Conservation (phyloP, 2,113 vertebrate species). For the Odocoileus virginianus region DNA sequence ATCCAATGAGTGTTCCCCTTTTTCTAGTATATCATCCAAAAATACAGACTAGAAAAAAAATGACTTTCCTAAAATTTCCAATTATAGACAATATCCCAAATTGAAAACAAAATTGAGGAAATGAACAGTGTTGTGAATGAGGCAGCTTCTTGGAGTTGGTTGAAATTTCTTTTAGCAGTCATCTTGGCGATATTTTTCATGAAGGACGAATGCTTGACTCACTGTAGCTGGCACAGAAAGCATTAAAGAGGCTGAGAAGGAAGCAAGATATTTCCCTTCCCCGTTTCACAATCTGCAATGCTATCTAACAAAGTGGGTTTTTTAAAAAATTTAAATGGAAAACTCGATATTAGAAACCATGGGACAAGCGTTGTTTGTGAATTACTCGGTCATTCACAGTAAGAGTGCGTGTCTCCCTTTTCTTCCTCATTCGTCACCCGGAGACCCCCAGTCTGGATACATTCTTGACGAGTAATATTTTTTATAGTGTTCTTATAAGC, state of each 20-base stretch:
- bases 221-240: not conserved
- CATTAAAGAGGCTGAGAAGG: not conserved
- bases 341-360: not conserved
- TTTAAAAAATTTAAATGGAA: not conserved
- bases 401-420: conserved; percentile 15
- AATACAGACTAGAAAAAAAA: not conserved
- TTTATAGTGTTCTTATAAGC: conserved; percentile 74
- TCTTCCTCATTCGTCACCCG: conserved; percentile 53
- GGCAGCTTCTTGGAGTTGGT: not conserved
- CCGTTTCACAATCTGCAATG: conserved; percentile 10
- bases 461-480: conserved; percentile 64
- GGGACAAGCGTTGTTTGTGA: not conserved
- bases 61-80: not conserved
- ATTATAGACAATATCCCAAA: not conserved
- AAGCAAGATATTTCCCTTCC: not conserved
- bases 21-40: not conserved
- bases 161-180: conserved; percentile 6
- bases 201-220: conserved; percentile 37
- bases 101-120: not conserved
- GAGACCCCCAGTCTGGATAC: not conserved
- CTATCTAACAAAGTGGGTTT: conserved; percentile 28
- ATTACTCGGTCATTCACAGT: not conserved
- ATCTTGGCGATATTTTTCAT: conserved; percentile 16
- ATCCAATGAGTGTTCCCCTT: not conserved
- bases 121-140: not conserved